These are phyloP conservation scores for Nephrocerus scutellatus DNA, from an alignment of 2,888 invertebrate genomes.

Conservation along the genomic window DNA sequence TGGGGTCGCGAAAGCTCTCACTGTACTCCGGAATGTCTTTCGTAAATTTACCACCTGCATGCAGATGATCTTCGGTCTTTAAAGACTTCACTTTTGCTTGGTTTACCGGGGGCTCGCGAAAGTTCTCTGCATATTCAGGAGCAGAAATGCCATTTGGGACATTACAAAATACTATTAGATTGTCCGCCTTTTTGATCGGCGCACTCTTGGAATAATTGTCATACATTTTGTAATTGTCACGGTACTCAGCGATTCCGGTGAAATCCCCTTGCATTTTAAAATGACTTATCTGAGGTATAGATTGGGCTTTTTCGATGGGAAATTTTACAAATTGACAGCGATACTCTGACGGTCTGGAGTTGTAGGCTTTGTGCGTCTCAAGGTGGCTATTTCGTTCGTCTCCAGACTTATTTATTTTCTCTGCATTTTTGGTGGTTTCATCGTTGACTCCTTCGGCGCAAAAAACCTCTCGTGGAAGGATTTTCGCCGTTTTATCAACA, in stretches of 20 bases:
- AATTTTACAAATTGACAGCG: constrained; percentile 40
- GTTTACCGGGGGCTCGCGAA: constrained; percentile 35
- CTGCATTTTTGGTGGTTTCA: constrained; percentile 6
- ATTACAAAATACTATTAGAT: constrained; percentile 37
- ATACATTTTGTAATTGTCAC: constrained; percentile 44
- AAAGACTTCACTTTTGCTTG: constrained; percentile 31
- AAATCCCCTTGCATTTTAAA: constrained; percentile 43
- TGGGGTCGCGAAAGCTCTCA: constrained; percentile 46
- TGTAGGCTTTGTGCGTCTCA: constrained; percentile 30
- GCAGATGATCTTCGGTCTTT: constrained; percentile 39
- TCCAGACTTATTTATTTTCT: constrained; percentile 21
- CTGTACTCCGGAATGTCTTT: constrained; percentile 44
- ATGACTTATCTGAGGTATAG: constrained; percentile 45
- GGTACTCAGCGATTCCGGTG: constrained; percentile 41
- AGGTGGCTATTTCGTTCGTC: constrained; percentile 31
- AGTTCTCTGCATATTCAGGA: constrained; percentile 44
- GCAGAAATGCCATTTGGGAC: constrained; percentile 22
- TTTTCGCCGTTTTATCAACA: constrained; percentile 37
- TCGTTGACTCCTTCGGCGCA: constrained; percentile 25
- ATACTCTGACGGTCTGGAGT: constrained; percentile 41
- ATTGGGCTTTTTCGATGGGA: constrained; percentile 43
- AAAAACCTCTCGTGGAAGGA: constrained; percentile 39
- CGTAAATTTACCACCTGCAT: constrained; percentile 38
- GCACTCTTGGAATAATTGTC: constrained; percentile 44
- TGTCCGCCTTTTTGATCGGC: constrained; percentile 44